Conservation (phyloP, 2,797 vertebrate genomes). For the Eospalax fontanierii region DNA sequence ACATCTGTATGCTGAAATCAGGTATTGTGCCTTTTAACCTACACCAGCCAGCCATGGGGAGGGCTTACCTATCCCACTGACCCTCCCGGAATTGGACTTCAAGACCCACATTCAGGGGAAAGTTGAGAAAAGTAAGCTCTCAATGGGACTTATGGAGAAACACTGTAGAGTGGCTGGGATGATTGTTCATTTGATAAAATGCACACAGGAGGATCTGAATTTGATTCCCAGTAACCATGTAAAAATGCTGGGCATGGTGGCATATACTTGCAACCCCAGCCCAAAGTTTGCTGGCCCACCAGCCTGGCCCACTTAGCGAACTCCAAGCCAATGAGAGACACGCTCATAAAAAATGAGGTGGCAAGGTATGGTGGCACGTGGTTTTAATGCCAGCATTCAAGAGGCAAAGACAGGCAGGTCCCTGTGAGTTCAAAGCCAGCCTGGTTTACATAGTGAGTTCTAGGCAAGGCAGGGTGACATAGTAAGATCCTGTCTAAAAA, state of each 20-base stretch:
- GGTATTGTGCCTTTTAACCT: background rate
- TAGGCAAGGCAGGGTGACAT: too few species aligned
- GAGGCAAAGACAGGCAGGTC: too few species aligned
- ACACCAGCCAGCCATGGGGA: too few species aligned
- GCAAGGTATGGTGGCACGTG: too few species aligned
- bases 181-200: background rate
- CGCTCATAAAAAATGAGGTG: background rate
- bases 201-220: background rate
- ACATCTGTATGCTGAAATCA: background rate
- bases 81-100: background rate
- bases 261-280: background rate
- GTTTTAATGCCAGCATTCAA: too few species aligned
- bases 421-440: too few species aligned
- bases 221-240: background rate
- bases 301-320: background rate
- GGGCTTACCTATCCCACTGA: too few species aligned
- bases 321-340: background rate
- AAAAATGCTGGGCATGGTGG: background rate
- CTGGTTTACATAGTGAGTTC: too few species aligned
- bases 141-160: fast-evolving
- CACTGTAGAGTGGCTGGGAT: background rate
- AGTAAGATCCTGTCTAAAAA: too few species aligned
- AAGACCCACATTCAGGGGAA: background rate
- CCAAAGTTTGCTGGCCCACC: background rate
- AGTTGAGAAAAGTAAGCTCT: background rate